Evolutionary conservation across 2,888 invertebrate genomes (phyloP).

Genomic region (Gymnosoma rotundatum): DNA sequence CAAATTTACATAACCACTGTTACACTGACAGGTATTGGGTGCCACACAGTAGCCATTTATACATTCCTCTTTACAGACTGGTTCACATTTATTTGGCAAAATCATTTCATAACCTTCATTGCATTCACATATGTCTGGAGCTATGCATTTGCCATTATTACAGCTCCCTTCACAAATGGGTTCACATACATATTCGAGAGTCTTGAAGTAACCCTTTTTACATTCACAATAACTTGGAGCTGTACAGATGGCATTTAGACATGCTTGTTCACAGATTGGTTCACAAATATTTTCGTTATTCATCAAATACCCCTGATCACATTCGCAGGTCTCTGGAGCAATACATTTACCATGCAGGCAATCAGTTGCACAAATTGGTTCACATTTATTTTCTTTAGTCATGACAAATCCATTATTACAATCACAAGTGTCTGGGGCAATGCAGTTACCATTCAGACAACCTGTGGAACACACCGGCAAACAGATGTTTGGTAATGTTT

Average conservation of each 20-base stretch:
- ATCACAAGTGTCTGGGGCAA: conserved; percentile 75
- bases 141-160: conserved; percentile 76
- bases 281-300: conserved; percentile 70
- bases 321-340: conserved; percentile 84
- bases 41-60: conserved; percentile 76
- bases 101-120: conserved; percentile 73
- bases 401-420: conserved; percentile 47
- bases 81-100: conserved; percentile 44
- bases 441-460: conserved; percentile 76
- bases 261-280: conserved; percentile 72
- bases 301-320: conserved; percentile 83
- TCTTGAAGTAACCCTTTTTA: conserved; percentile 67
- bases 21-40: conserved; percentile 80
- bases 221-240: conserved; percentile 74
- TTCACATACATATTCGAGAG: conserved; percentile 57
- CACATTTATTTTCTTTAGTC: conserved; percentile 53
- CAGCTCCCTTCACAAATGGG: conserved; percentile 71
- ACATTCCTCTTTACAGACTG: conserved; percentile 71
- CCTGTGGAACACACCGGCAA: conserved; percentile 74
- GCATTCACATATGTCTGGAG: conserved; percentile 79
- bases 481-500: conserved; percentile 79
- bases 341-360: conserved; percentile 79
- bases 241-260: conserved; percentile 79
- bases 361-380: conserved; percentile 65
- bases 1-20: conserved; percentile 75